Percentiles rank a stretch among this genome's conserved stretches.
Conservation (phyloP, 2,888 invertebrate genomes). For the Ophioninae sp. region DNA sequence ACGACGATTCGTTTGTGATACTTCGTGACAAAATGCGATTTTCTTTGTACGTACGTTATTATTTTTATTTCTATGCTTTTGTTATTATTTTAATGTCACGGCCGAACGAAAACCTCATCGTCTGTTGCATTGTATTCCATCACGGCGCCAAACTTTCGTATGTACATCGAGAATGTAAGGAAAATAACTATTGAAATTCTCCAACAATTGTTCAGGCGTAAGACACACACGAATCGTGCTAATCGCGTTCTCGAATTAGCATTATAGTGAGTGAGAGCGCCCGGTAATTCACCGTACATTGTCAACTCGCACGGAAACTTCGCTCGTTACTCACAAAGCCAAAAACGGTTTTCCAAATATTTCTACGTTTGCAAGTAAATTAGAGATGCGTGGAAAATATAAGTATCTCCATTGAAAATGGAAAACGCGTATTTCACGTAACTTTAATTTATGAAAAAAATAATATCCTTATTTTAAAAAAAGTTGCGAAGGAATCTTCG, state of each 20-base stretch:
- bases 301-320: not conserved
- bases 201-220: not conserved
- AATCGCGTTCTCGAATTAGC: not conserved
- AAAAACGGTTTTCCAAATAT: not conserved
- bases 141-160: not conserved
- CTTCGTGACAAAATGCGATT: slow-evolving; percentile 31
- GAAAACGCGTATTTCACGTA: not conserved
- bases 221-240: not conserved
- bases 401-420: not conserved
- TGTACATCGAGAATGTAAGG: not conserved
- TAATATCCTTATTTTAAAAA: too few relatives aligned
- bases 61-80: not conserved
- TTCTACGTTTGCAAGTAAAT: not conserved
- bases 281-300: not conserved
- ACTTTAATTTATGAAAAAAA: too few relatives aligned
- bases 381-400: not conserved
- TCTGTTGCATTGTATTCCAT: not conserved
- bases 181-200: not conserved
- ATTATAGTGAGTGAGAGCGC: not conserved
- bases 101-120: not conserved
- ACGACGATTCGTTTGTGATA: slow-evolving; percentile 31
- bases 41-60: slow-evolving; percentile 23
- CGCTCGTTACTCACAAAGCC: not conserved
- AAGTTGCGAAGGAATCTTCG: not conserved
- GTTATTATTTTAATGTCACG: slow-evolving; percentile 11